These are phyloP conservation scores for Cordilura impudica DNA, from an alignment of 2,888 invertebrate genomes.

Conservation along the genomic window DNA sequence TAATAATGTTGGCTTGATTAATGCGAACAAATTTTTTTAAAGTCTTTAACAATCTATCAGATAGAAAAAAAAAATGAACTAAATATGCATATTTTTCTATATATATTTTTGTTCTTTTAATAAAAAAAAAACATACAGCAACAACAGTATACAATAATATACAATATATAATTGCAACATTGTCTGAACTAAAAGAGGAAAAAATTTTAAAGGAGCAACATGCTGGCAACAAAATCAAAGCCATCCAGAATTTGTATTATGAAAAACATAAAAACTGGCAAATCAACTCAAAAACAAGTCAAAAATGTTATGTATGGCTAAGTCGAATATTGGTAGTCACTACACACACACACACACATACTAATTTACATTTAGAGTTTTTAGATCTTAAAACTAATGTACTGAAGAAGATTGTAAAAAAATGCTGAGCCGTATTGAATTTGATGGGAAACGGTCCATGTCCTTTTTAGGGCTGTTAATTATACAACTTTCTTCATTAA, in stretches of 20 bases:
- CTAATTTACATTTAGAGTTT: too few species aligned
- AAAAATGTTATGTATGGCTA: too few species aligned
- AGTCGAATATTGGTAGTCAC: too few species aligned
- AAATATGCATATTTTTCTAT: conserved; percentile 34
- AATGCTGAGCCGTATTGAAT: too few species aligned
- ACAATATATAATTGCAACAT: conserved; percentile 51
- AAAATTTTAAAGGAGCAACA: conserved; percentile 24
- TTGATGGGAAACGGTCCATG: too few species aligned
- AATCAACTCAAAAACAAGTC: conserved; percentile 40
- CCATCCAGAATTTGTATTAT: conserved; percentile 13
- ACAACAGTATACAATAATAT: conserved; percentile 7
- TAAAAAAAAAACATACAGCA: conserved; percentile 12
- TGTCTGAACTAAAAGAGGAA: neutral
- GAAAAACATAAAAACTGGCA: conserved; percentile 18
- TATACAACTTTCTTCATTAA: too few species aligned
- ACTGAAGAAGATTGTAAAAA: too few species aligned
- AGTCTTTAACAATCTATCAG: conserved; percentile 32
- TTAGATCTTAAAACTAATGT: too few species aligned
- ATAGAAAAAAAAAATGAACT: conserved; percentile 30
- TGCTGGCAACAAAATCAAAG: conserved; percentile 34
- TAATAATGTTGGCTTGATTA: conserved; percentile 16
- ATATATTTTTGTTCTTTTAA: conserved; percentile 5
- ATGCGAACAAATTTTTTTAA: conserved; percentile 44
- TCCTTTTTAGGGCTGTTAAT: too few species aligned
- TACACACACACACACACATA: too few species aligned